Evolutionary conservation across 2,113 vertebrate genomes (phyloP), one percentile per base, ranked within the genome.

Genomic region (Rhinoptilus africanus): DNA sequence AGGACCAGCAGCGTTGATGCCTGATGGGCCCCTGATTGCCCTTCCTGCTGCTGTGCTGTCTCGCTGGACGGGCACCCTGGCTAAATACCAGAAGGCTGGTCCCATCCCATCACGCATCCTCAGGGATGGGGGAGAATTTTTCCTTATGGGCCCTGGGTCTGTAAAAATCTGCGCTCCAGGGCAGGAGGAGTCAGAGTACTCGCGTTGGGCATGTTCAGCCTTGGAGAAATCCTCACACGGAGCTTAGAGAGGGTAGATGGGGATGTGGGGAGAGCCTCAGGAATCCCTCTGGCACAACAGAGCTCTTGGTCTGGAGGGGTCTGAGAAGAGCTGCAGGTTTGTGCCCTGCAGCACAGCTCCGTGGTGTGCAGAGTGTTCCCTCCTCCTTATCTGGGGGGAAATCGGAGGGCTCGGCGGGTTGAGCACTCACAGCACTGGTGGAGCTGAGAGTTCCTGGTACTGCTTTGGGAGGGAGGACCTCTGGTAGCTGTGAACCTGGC

Each of bases 141-240:
- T 67, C n/a, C 64, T 35, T 28, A 1, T 0, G 2, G 35, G 10
- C 21, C 6, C 35, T 35, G 53, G 6, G 14, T 22, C 45, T 83
- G 35, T 54, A 59, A 5, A 47, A 18, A 22, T 18, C 30, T 1
- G 1, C 37, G 39, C 39, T 72, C 19, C 53, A 24, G 76, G 7
- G 53, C 76, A 69, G 54, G 81, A 77, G 14, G 50, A 18, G 6
- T 41, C 9, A 0, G 14, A 5, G 57, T 19, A 1, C 32, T 39
- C 3, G 0, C 0, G 0, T 1, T 8, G 18, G 2, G 51, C 0
- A 0, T 23, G 39, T 37, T 59, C 56, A 66, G 45, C n/a, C 54
- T n/a, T 18, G 43, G 39, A 72, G 76, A 41, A 62, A 20, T 37
- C 63, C 28, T 68, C 43, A 6, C 8, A 1, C 27, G 11, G 69